Evolutionary conservation across 2,797 vertebrate genomes (phyloP), one percentile per base, ranked within the genome.

Genomic region (Macroramphosus scolopax): DNA sequence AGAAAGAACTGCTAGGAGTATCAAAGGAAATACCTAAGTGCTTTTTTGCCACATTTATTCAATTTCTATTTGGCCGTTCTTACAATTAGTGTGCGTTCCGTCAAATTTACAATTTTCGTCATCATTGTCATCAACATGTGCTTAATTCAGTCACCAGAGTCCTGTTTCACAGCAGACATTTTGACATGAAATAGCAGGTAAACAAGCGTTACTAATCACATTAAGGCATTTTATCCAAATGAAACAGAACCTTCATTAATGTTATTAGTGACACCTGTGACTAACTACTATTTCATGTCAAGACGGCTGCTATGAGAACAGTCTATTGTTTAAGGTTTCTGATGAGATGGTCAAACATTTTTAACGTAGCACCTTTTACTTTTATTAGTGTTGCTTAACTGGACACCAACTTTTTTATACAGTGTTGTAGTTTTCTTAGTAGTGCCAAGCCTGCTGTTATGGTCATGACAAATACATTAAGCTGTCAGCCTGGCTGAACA

Each of bases 391-490:
- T 73, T 66, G 33, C 41, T 50, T 26, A 47, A 57, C 40, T 36
- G 56, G 50, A n/a, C n/a, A n/a, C n/a, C n/a, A n/a, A n/a, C n/a
- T n/a, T n/a, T 20, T 30, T 34, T 20, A 12, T 46, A 38, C 30
- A 38, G 57, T 53, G 52, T 55, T 70, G 41, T 50, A 29, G 41
- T 58, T 67, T 51, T 66, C 43, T 57, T 34, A 50, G 42, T 68
- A 66, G 70, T 50, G 57, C 67, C 74, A 58, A 87, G 81, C 87
- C 87, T 89, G 88, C 87, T 87, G 84, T 88, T 72, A 88, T 85
- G 87, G 80, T 82, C 80, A 80, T 62, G 53, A 63, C 63, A 62
- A 67, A 53, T 51, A 57, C n/a, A 11, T 63, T 45, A 20, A 33
- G 5, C 38, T 51, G n/a, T n/a, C n/a, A n/a, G n/a, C n/a, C 38